Percentiles rank a stretch among this genome's conserved stretches.
phyloP scores from a whole-genome alignment of 2,888 invertebrate genomes.

The Hyppa rectilinea region DNA sequence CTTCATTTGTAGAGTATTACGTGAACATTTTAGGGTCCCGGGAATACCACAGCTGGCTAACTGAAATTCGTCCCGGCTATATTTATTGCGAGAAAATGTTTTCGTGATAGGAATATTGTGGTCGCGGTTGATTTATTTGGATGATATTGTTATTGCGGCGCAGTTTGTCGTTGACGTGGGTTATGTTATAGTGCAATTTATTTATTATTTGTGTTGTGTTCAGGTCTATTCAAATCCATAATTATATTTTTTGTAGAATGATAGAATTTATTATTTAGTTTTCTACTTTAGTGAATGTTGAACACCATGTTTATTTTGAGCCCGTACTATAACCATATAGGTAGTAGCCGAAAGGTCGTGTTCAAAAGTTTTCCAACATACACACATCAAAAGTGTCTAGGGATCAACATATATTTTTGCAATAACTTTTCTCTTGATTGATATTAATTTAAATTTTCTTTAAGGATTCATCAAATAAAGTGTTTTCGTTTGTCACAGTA shows the following conservation, averaged over 20 bases:
- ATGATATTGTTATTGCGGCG: conserved; percentile 57
- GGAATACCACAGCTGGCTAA: conserved; percentile 43
- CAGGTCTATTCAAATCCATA: conserved; percentile 2
- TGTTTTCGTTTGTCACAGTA: too few relatives aligned
- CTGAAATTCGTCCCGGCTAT: conserved; percentile 27
- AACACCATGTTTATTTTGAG: background rate
- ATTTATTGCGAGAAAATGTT: conserved; percentile 62
- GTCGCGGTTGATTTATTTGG: conserved; percentile 58
- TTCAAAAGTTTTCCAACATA: conserved; percentile 16
- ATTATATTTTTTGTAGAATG: background rate
- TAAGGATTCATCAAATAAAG: too few relatives aligned
- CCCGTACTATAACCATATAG: too few relatives aligned
- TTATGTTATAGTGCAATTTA: conserved; percentile 25
- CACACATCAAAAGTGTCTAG: too few relatives aligned
- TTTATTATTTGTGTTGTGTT: conserved; percentile 28
- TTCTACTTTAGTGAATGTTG: background rate
- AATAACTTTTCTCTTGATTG: too few relatives aligned
- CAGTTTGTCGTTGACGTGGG: conserved; percentile 47
- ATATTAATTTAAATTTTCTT: too few relatives aligned
- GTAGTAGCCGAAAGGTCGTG: too few relatives aligned
- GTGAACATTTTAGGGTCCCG: conserved; percentile 49
- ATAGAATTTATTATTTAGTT: conserved; percentile 5
- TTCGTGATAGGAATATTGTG: conserved; percentile 45
- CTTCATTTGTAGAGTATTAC: conserved; percentile 60
- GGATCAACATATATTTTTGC: too few relatives aligned